Percentiles rank a stretch among this genome's conserved stretches.
phyloP scores from a whole-genome alignment of 1,140 invertebrate genomes.

The Asobara japonica region DNA sequence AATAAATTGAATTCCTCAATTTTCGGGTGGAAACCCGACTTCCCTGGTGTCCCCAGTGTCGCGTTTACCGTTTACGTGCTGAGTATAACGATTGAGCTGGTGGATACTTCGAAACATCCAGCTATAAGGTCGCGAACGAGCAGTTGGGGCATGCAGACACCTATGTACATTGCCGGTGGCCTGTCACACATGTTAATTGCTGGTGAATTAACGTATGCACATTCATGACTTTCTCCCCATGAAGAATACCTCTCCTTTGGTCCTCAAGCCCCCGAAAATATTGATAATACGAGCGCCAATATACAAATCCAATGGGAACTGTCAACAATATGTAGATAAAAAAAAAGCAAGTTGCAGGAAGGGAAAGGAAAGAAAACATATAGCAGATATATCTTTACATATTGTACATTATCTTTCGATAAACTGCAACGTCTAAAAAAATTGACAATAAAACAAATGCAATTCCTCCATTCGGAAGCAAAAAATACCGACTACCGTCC shows the following conservation, averaged over 20 bases:
- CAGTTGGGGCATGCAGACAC: conserved; percentile 2
- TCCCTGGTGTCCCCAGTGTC: conserved; percentile 20
- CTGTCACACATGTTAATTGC: conserved; percentile 35
- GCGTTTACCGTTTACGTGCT: conserved; percentile 28
- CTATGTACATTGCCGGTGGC: background rate
- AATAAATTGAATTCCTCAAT: background rate
- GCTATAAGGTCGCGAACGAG: conserved; percentile 3
- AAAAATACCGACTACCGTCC: conserved; percentile 14
- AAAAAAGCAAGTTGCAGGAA: no score
- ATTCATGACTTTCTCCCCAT: background rate
- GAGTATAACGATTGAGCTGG: conserved; percentile 32
- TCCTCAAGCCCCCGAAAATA: background rate
- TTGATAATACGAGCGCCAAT: background rate
- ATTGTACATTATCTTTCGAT: no score
- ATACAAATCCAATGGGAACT: no score
- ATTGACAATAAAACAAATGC: no score
- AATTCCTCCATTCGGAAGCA: background rate
- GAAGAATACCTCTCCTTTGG: background rate
- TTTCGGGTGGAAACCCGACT: background rate
- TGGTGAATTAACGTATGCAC: conserved; percentile 22
- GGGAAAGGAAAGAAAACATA: no score
- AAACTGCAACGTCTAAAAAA: no score
- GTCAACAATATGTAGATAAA: no score
- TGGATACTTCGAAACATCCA: conserved; percentile 25
- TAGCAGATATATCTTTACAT: no score